phyloP scores from a whole-genome alignment of 2,888 invertebrate genomes.

The Melitaea athalia region DNA sequence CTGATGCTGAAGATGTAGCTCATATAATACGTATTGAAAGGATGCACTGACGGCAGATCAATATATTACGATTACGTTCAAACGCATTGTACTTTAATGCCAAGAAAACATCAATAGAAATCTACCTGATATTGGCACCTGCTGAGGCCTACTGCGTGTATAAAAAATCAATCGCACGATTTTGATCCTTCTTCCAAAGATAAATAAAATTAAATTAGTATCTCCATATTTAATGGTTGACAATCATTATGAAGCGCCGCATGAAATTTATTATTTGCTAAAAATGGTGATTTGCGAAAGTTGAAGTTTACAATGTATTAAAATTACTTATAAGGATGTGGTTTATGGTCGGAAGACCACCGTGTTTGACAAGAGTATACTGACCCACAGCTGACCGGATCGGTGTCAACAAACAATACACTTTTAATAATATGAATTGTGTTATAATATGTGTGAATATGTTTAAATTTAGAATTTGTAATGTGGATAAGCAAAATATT shows the following conservation, averaged over 20 bases:
- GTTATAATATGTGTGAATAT: not conserved
- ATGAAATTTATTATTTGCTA: constrained; percentile 48
- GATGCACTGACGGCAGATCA: constrained; percentile 42
- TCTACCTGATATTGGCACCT: constrained; percentile 74
- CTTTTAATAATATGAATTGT: not conserved
- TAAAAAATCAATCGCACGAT: constrained; percentile 21
- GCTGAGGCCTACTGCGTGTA: constrained; percentile 51
- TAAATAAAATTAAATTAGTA: constrained; percentile 38
- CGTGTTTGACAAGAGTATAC: constrained; percentile 12
- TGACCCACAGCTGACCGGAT: not conserved
- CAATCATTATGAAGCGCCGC: constrained; percentile 68
- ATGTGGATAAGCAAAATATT: no score
- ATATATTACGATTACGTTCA: constrained; percentile 58
- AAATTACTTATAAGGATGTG: constrained; percentile 22
- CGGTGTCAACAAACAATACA: not conserved
- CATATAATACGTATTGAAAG: constrained; percentile 34
- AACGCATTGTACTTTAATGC: constrained; percentile 61
- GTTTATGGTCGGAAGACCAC: constrained; percentile 38
- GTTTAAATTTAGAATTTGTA: no score
- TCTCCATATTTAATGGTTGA: constrained; percentile 34
- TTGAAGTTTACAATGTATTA: constrained; percentile 21
- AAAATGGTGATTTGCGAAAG: constrained; percentile 36
- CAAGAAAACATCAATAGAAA: constrained; percentile 61
- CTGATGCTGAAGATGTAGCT: constrained; percentile 10
- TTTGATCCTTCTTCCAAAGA: constrained; percentile 24